Evolutionary conservation across 2,113 vertebrate genomes (phyloP), one percentile per base, ranked within the genome.

Genomic region (Athene noctua): DNA sequence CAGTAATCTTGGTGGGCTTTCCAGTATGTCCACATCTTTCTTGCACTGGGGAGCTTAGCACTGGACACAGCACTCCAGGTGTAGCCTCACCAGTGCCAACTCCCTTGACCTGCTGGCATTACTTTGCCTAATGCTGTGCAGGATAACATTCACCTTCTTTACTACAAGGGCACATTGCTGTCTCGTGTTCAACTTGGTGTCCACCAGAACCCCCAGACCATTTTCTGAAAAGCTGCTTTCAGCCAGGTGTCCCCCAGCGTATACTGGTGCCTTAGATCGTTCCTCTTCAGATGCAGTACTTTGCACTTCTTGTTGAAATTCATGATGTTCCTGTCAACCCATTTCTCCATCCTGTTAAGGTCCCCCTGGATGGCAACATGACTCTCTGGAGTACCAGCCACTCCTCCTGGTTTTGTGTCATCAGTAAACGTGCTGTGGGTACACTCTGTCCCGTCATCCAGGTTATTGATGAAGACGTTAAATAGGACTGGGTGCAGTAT

Each of bases 231-330:
- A 90, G 10, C n/a, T 87, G 9, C 27, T 88, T 57, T 75, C 29
- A 85, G 5, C 2, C 29, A 71, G 5, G 8, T 42, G 46, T 30
- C 5, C 2, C 1, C 3, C 29, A n/a, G 11, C 5, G 6, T 40
- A 34, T 17, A 51, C 30, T 34, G 29, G 22, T 62, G 30, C 15
- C 57, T 71, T 1, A 2, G 17, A 22, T 40, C 18, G 10, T 62
- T 68, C 54, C 34, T 68, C 14, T n/a, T 63, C 17, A 44, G 61
- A 4, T 54, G 18, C 22, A 74, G 34, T 38, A 62, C 47, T 67
- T 34, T 26, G 11, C 0, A 1, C 6, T 74, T 74, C n/a, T 51
- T 46, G 29, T 21, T 17, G 18, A 67, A 40, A 3, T 57, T 46
- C 16, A 9, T 11, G 14, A 9, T 8, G 7, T 47, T 54, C 8